Percentiles rank a stretch among this genome's conserved stretches.
Conservation (phyloP, 2,113 vertebrate genomes). For the Verasper variegatus region DNA sequence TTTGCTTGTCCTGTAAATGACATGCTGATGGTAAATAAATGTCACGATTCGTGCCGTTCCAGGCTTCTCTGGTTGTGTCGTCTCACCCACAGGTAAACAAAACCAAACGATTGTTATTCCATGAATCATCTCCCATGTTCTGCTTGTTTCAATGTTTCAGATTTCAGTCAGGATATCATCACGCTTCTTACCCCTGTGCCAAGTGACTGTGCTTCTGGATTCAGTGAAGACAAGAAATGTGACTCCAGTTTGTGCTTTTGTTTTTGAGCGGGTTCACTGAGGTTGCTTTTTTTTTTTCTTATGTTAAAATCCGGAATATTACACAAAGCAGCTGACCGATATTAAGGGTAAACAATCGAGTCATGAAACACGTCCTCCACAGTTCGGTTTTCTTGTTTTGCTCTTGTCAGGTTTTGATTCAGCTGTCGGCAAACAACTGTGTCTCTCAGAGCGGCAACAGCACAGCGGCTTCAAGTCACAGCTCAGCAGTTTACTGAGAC, state of each 20-base stretch:
- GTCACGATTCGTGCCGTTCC: too few species aligned
- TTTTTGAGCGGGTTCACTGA: constrained; percentile 29
- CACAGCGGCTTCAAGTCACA: constrained; percentile 15
- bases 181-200: constrained; percentile 1
- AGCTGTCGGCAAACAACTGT: constrained; percentile 36
- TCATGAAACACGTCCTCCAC: constrained; percentile 26
- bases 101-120: not conserved
- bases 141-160: not conserved
- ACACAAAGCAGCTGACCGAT: constrained; percentile 17
- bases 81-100: not conserved
- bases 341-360: constrained; percentile 39
- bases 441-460: constrained; percentile 15
- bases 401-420: constrained; percentile 37
- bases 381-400: too few species aligned
- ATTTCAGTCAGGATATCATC: not conserved
- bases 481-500: constrained; percentile 39
- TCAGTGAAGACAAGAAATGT: constrained; percentile 19
- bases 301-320: constrained; percentile 8
- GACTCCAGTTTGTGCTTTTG: constrained; percentile 53
- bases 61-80: not conserved
- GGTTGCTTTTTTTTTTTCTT: not conserved
- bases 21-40: too few species aligned
- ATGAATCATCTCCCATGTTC: not conserved
- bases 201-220: constrained; percentile 10
- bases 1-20: not conserved